Base-by-base conservation (phyloP, 2,113 vertebrate genomes). In the Symphodus melops region DNA sequence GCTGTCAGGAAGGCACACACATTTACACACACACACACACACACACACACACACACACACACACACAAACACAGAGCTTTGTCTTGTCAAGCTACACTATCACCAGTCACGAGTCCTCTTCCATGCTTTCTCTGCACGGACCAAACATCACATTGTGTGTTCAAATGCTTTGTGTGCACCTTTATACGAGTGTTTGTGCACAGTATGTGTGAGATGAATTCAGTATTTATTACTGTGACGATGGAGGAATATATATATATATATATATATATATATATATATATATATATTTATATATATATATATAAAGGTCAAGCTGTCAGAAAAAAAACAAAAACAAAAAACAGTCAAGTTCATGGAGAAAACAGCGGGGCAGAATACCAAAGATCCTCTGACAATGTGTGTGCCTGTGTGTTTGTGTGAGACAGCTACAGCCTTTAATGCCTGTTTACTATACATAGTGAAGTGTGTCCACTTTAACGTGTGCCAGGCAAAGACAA, bases 221-320 rank as follows among this genome's bases (percentile, higher is more conserved):
- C 86, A 79, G 82, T 90, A 87, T 89, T 89, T 84, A 79, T 60
- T 58, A 57, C 56, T 49, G n/a, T 69, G 83, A 85, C 85, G 91
- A 86, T 86, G 87, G 77, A 67, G 60, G 80, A 88, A 90, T 90
- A 83, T 69, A 84, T 33, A 33, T 33, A 83, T 69, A 84, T 33
- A 33, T 33, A 33, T 33, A 33, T 33, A 33, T 5, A 33, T 69
- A 88, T 33, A 33, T 33, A 33, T 33, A 33, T 33, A 33, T 5
- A 33, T 69, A 90, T 90, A 83, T 69, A 84, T 33, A 33, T 33
- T 82, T 69, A 84, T 33, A 33, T 33, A 33, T 33, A 33, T 33
- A 33, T 5, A 33, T 69, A 88, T n/a, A 90, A 92, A 92, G 88
- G 88, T 91, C 89, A 90, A 81, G 73, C 84, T 91, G 86, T 89